Percentiles rank a stretch among this genome's conserved stretches.
These are phyloP conservation scores for Pagrus major DNA, from an alignment of 2,113 vertebrate genomes.

Conservation along the genomic window DNA sequence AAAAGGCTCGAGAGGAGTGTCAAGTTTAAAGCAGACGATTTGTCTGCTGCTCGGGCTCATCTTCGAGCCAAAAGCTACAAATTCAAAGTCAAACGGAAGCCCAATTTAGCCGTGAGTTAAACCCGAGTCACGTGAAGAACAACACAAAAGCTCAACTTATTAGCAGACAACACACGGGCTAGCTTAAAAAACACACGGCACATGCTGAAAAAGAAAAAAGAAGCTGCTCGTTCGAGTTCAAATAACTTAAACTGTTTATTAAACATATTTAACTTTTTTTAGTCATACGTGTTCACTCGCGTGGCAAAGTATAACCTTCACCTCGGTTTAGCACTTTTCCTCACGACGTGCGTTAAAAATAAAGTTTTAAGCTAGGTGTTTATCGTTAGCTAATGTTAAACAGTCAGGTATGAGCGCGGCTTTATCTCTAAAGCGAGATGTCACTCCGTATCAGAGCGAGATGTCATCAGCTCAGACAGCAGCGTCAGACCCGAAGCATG, in stretches of 20 bases:
- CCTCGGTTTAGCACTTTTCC: neutral
- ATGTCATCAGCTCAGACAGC: slow-evolving; percentile 56
- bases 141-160: neutral
- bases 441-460: slow-evolving; percentile 50
- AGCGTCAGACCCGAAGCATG: neutral
- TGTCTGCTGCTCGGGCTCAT: neutral
- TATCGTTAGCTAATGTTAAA: no score
- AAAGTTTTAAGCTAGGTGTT: slow-evolving; percentile 16
- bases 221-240: neutral
- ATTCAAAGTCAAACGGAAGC: slow-evolving; percentile 28
- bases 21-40: neutral
- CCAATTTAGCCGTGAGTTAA: slow-evolving; percentile 6
- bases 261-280: neutral
- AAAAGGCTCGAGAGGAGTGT: neutral
- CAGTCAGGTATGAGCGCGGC: slow-evolving; percentile 29
- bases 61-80: neutral
- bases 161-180: neutral
- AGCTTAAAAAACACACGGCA: neutral
- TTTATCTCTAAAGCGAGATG: slow-evolving; percentile 40
- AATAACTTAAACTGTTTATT: neutral
- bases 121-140: slow-evolving; percentile 26
- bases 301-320: neutral
- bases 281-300: neutral
- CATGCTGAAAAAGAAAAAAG: neutral
- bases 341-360: neutral